Percentiles rank a stretch among this genome's conserved stretches.
phyloP scores from a whole-genome alignment of 2,113 vertebrate species.

The Numida meleagris region DNA sequence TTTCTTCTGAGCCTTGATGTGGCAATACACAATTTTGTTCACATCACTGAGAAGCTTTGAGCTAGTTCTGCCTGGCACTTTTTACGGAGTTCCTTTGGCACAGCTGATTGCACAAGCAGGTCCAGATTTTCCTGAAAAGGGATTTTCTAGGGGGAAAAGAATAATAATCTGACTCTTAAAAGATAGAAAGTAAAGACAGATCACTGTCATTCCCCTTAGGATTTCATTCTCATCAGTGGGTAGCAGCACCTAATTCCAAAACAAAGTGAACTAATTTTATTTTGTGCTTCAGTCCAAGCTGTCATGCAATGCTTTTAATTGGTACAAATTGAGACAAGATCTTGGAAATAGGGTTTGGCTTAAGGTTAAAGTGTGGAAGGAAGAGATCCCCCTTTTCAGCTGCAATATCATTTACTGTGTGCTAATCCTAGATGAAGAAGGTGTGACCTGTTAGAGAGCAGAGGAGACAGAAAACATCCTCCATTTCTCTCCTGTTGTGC shows the following conservation, averaged over 20 bases:
- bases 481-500: neutral
- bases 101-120: neutral
- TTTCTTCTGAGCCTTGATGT: slow-evolving; percentile 23
- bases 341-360: neutral
- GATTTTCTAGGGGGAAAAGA: neutral
- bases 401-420: neutral
- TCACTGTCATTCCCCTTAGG: neutral
- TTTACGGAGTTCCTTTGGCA: neutral
- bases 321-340: neutral
- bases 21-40: neutral
- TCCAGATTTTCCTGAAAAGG: neutral
- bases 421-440: neutral
- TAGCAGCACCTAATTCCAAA: neutral
- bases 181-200: neutral
- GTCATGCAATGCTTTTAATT: neutral
- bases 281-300: neutral
- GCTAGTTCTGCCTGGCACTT: neutral
- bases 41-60: neutral
- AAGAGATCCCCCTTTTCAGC: neutral
- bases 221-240: neutral
- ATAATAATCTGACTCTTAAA: neutral
- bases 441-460: neutral
- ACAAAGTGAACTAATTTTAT: neutral
- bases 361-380: neutral
- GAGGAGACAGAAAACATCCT: neutral